Percentiles rank a stretch among this genome's conserved stretches.
These are phyloP conservation scores for human DNA, from an alignment of 2,113 vertebrate genomes.

Conservation along the genomic window DNA sequence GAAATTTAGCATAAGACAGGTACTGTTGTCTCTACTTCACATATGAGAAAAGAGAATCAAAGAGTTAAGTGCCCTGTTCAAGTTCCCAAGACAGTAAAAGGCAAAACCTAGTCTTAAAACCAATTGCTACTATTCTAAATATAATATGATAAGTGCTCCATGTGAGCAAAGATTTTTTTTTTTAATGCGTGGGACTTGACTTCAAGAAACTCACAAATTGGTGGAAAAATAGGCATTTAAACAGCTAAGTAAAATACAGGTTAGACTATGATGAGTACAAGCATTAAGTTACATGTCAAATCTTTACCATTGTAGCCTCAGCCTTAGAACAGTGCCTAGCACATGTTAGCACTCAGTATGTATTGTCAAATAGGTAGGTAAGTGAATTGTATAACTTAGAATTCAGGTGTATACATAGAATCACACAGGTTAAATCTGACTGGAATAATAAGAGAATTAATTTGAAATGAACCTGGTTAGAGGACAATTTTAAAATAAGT, in stretches of 20 bases:
- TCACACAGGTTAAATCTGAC: constrained; percentile 2
- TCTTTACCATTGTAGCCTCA: not conserved
- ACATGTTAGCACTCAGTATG: not conserved
- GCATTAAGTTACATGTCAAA: not conserved
- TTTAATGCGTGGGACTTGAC: not conserved
- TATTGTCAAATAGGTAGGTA: not conserved
- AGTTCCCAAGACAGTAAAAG: not conserved
- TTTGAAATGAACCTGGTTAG: not conserved
- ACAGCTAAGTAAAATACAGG: not conserved
- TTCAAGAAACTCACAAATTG: not conserved
- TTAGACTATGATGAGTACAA: not conserved
- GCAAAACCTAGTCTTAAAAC: constrained; percentile 12
- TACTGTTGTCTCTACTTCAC: not conserved
- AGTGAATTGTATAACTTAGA: not conserved
- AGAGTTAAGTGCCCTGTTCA: not conserved
- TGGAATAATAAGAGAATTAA: constrained; percentile 1
- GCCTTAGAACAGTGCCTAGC: not conserved
- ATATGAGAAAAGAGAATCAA: not conserved
- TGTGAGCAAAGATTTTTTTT: not conserved
- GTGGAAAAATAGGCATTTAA: not conserved
- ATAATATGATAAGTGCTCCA: not conserved
- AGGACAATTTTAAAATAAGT: not conserved
- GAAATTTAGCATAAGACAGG: not conserved
- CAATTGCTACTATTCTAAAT: not conserved
- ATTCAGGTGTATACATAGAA: not conserved